Evolutionary conservation across 2,113 vertebrate species (phyloP).

Genomic region (Indri indri): DNA sequence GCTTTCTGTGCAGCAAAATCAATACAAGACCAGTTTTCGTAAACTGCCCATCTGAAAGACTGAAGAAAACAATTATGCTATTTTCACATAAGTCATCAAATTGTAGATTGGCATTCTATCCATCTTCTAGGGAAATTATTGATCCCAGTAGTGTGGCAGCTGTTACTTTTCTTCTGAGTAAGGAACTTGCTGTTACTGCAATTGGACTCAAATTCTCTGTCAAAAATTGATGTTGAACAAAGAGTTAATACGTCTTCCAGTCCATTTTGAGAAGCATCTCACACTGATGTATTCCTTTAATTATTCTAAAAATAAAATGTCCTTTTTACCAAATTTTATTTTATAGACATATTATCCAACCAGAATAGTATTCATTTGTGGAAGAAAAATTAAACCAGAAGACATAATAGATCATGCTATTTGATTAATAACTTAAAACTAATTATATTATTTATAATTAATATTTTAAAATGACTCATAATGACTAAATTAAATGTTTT

Average conservation of each 20-base stretch:
- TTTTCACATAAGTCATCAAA: conserved; percentile 21
- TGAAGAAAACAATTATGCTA: background rate
- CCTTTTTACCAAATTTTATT: background rate
- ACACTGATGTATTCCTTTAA: background rate
- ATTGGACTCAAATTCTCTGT: conserved; percentile 42
- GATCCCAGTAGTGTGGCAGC: conserved; percentile 12
- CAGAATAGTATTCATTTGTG: background rate
- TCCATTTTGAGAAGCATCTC: background rate
- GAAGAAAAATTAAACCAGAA: background rate
- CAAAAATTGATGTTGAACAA: background rate
- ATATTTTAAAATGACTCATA: background rate
- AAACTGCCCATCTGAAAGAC: background rate
- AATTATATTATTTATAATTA: background rate
- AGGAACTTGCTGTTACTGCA: conserved; percentile 25
- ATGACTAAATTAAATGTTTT: background rate
- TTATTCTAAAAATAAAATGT: background rate
- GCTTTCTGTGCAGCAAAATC: background rate
- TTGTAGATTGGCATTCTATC: background rate
- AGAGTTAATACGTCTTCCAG: background rate
- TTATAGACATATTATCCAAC: background rate
- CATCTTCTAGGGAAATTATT: background rate
- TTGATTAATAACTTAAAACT: background rate
- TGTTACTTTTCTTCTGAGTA: conserved; percentile 29
- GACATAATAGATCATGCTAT: background rate
- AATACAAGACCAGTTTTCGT: background rate